Evolutionary conservation across 2,888 invertebrate species (phyloP).

Genomic region (Nineta flava): DNA sequence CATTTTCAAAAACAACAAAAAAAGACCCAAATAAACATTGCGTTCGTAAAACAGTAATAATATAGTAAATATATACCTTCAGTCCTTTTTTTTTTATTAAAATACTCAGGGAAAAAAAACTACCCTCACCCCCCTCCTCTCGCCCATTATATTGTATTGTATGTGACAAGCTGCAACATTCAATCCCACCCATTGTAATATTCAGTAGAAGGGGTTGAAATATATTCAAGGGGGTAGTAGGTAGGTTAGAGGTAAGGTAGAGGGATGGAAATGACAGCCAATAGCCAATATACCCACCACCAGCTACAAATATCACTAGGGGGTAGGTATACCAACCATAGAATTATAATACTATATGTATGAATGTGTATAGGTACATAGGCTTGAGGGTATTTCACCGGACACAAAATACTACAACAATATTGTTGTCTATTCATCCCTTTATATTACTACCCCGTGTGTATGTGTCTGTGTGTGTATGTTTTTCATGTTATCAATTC

Average conservation of each 20-base stretch:
- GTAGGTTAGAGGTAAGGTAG: background rate
- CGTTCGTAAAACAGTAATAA: too few relatives aligned
- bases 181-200: background rate
- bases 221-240: too few relatives aligned
- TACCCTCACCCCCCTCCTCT: too few relatives aligned
- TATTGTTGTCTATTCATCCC: background rate
- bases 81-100: too few relatives aligned
- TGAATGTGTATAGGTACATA: background rate
- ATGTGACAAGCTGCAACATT: background rate
- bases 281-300: constrained; percentile 1
- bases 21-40: too few relatives aligned
- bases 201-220: background rate
- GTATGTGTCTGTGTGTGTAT: background rate
- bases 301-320: constrained; percentile 1
- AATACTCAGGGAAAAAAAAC: too few relatives aligned
- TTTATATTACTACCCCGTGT: background rate
- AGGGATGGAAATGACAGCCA: constrained; percentile 2
- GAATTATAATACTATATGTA: background rate
- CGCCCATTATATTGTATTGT: too few relatives aligned
- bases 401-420: background rate
- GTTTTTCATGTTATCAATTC: background rate
- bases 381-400: background rate
- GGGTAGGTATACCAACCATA: background rate
- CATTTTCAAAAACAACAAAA: too few relatives aligned
- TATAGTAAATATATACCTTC: too few relatives aligned